A percentile compares a stretch with the other conserved stretches of the same genome.
Conservation (phyloP, 2,797 vertebrate species). For the Myioborus miniatus region DNA sequence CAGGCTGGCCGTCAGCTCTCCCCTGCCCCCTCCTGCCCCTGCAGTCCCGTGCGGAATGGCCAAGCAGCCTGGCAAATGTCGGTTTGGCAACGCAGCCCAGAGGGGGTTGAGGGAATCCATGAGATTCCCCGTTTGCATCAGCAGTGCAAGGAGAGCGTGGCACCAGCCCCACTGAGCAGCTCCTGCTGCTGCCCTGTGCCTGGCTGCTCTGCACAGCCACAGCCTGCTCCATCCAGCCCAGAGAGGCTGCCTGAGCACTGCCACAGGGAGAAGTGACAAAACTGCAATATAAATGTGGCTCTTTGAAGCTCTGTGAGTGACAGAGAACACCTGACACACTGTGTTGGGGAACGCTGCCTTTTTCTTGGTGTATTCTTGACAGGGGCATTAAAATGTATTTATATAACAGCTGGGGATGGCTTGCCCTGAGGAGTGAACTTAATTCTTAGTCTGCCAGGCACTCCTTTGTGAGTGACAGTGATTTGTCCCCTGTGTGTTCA, state of each 20-base stretch:
- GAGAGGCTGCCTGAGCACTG: conserved; percentile 13
- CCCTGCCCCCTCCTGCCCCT: rapidly evolving
- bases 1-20: not conserved
- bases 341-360: conserved; percentile 37
- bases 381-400: conserved; percentile 74
- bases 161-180: not conserved
- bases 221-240: not conserved
- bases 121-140: not conserved
- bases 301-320: conserved; percentile 44
- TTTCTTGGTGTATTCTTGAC: conserved; percentile 53
- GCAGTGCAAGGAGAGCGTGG: rapidly evolving
- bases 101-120: not conserved
- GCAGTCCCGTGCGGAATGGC: not conserved
- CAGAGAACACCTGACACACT: conserved; percentile 57
- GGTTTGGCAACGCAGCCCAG: not conserved
- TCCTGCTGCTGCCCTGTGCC: not conserved
- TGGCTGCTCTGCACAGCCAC: not conserved
- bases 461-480: conserved; percentile 76
- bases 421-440: conserved; percentile 75
- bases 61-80: not conserved
- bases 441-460: conserved; percentile 76
- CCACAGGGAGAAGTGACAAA: conserved; percentile 57
- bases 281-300: conserved; percentile 33
- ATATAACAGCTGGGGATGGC: conserved; percentile 73
- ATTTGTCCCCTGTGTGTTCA: conserved; percentile 71